A percentile compares a stretch with the other conserved stretches of the same genome.
Evolutionary conservation across 2,113 vertebrate species (phyloP).

Genomic region (Chaetorhynchus papuensis): DNA sequence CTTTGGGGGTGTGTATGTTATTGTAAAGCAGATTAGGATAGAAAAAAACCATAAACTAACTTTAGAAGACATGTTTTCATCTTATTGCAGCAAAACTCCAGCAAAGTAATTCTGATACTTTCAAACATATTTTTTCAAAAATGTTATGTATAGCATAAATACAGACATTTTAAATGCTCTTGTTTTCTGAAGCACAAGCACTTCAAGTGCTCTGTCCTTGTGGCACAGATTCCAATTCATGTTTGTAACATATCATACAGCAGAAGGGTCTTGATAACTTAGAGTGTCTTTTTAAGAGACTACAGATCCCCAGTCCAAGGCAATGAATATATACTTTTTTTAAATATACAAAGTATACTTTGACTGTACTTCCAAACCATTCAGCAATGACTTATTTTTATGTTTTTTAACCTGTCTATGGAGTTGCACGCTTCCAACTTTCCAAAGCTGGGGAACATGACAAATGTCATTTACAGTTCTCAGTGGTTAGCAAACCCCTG

Average conservation of each 20-base stretch:
- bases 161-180: neutral
- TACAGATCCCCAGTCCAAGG: neutral
- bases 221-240: neutral
- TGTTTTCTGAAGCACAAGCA: neutral
- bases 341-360: neutral
- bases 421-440: neutral
- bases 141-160: neutral
- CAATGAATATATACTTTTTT: neutral
- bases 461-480: conserved; percentile 3
- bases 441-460: neutral
- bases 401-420: neutral
- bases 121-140: neutral
- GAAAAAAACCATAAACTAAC: neutral
- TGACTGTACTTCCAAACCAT: neutral
- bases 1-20: neutral
- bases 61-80: neutral
- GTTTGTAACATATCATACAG: rapidly evolving
- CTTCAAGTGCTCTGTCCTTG: neutral
- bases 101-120: neutral
- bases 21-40: neutral
- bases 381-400: neutral
- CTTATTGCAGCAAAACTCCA: neutral
- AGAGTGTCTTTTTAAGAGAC: neutral
- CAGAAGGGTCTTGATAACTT: neutral
- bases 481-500: neutral